A percentile compares a stretch with the other conserved stretches of the same genome.
These are phyloP conservation scores for Willisornis vidua DNA, from an alignment of 2,113 vertebrate genomes.

Conservation along the genomic window DNA sequence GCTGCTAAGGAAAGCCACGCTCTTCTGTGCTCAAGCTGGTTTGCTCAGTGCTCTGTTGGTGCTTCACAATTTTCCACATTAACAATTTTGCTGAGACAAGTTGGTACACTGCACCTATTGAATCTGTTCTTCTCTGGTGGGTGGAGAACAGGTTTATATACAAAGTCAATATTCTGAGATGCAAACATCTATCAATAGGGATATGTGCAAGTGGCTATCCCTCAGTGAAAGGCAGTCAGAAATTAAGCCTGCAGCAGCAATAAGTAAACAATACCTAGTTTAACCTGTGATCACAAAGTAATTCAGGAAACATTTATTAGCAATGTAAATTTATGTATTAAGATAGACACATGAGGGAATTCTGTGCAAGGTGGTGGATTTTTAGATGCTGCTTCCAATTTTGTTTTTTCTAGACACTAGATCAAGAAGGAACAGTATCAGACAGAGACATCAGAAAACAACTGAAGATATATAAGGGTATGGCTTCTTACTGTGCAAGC, in stretches of 20 bases:
- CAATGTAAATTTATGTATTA: not conserved
- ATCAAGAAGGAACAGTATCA: not conserved
- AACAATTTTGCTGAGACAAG: not conserved
- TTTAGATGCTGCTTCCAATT: not conserved
- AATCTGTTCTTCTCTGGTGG: not conserved
- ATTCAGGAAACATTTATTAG: not conserved
- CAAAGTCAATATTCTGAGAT: rapidly evolving
- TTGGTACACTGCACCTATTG: not conserved
- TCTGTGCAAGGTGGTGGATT: not conserved
- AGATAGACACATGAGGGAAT: not conserved
- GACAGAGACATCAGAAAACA: not conserved
- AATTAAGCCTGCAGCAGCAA: not conserved
- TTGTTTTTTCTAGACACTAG: not conserved
- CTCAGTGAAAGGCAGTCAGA: not conserved
- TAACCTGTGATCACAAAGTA: not conserved
- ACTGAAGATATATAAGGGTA: not conserved
- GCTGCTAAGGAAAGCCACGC: not conserved
- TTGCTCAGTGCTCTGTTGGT: not conserved
- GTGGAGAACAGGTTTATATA: rapidly evolving
- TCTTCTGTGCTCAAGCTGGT: not conserved
- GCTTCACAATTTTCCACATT: not conserved
- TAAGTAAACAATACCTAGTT: not conserved
- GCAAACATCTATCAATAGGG: not conserved
- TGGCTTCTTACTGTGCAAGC: not conserved
- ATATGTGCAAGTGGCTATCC: not conserved